A percentile compares a stretch with the other conserved stretches of the same genome.
Conservation (phyloP, 2,113 vertebrate genomes). For the Etheostoma spectabile region DNA sequence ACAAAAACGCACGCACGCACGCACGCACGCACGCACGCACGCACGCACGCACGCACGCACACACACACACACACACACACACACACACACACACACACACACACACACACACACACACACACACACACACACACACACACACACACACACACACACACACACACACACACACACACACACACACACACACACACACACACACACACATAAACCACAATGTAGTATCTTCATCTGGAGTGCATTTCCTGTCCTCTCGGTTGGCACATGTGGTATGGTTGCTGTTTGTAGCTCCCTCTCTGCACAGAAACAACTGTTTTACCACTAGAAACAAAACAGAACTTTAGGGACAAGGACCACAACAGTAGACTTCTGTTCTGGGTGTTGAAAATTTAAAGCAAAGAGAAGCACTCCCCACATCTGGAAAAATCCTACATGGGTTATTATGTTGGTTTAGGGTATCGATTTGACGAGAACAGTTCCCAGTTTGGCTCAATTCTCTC, state of each 20-base stretch:
- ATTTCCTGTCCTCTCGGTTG: slow-evolving; percentile 65
- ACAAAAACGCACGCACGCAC: neutral
- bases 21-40: slow-evolving; percentile 12
- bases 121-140: slow-evolving; percentile 28
- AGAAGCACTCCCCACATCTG: slow-evolving; percentile 60
- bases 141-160: no score
- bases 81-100: no score
- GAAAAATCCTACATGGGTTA: slow-evolving; percentile 56
- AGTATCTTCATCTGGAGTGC: slow-evolving; percentile 72
- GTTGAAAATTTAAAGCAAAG: slow-evolving; percentile 10
- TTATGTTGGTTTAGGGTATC: slow-evolving; percentile 46
- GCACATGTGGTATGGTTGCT: slow-evolving; percentile 38
- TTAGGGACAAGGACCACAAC: slow-evolving; percentile 6
- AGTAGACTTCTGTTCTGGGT: neutral
- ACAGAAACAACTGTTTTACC: slow-evolving; percentile 20
- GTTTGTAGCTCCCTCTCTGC: slow-evolving; percentile 14
- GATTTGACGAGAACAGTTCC: slow-evolving; percentile 47
- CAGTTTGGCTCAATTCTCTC: slow-evolving; percentile 35
- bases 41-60: neutral
- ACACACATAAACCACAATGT: slow-evolving; percentile 55
- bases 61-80: neutral
- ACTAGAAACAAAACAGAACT: slow-evolving; percentile 13
- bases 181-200: no score
- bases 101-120: slow-evolving; percentile 12
- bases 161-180: no score